Percentiles rank a stretch among this genome's conserved stretches.
Conservation (phyloP, 2,888 invertebrate genomes). For the Drosophila meridiana region DNA sequence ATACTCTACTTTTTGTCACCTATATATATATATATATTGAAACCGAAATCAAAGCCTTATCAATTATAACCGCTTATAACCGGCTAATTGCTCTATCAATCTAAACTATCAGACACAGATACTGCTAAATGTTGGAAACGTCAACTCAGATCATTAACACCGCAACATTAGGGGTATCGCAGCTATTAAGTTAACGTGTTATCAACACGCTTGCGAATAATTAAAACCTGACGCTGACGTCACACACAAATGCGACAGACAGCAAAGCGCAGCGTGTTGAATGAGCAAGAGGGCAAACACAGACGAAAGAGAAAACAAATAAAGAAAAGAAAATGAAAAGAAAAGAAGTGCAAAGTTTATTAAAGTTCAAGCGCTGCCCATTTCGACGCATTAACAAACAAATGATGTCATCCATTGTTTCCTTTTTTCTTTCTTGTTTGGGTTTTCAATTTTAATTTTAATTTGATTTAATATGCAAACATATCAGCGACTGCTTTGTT, state of each 20-base stretch:
- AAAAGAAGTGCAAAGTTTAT: constrained; percentile 74
- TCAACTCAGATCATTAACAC: constrained; percentile 25
- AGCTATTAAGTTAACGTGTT: constrained; percentile 23
- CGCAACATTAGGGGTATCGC: neutral
- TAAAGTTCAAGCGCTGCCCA: constrained; percentile 63
- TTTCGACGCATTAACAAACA: constrained; percentile 40
- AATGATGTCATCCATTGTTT: constrained; percentile 66
- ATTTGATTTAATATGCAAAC: constrained; percentile 24
- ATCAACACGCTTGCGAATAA: constrained; percentile 32
- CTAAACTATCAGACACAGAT: constrained; percentile 8
- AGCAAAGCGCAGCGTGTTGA: constrained; percentile 48
- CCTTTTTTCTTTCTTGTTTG: constrained; percentile 23
- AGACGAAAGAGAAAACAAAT: constrained; percentile 18
- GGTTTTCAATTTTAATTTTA: constrained; percentile 15
- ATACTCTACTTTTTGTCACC: neutral
- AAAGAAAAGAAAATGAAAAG: constrained; percentile 1
- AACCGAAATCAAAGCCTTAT: constrained; percentile 10
- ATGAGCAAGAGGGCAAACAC: constrained; percentile 43
- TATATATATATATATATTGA: neutral
- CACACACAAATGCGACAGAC: constrained; percentile 28
- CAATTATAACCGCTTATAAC: neutral
- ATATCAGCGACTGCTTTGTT: neutral
- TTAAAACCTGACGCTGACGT: constrained; percentile 54
- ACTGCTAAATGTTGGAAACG: constrained; percentile 1
- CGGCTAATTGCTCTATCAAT: constrained; percentile 17